These are phyloP conservation scores for Ataeniobius toweri DNA, from an alignment of 2,797 vertebrate genomes.

Conservation along the genomic window DNA sequence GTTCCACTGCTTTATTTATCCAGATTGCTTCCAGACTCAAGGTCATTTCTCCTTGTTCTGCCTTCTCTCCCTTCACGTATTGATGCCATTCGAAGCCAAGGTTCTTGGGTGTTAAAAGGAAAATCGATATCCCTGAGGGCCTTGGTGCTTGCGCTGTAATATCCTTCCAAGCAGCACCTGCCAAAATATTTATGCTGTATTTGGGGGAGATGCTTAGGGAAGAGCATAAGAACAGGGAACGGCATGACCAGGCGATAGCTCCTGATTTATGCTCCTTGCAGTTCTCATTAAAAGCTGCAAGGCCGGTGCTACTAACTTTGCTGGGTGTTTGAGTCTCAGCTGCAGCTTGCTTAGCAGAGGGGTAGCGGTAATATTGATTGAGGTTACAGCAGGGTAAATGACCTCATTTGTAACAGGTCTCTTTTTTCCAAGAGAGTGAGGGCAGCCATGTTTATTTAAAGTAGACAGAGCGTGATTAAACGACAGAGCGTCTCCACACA, in stretches of 20 bases:
- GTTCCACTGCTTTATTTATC: slow-evolving; percentile 57
- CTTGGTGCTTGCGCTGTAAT: slow-evolving; percentile 61
- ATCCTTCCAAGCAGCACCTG: slow-evolving; percentile 69
- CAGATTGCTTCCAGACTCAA: slow-evolving; percentile 65
- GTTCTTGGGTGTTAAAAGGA: slow-evolving; percentile 63
- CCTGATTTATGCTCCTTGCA: slow-evolving; percentile 36
- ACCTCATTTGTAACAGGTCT: slow-evolving; percentile 29
- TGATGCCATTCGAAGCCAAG: slow-evolving; percentile 54
- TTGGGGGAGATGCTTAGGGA: slow-evolving; percentile 51
- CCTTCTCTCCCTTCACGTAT: slow-evolving; percentile 47
- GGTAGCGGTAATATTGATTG: slow-evolving; percentile 38
- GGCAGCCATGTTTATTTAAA: slow-evolving; percentile 45
- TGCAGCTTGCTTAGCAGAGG: background rate
- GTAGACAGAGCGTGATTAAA: slow-evolving; percentile 37
- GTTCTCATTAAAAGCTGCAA: slow-evolving; percentile 28
- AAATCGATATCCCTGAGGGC: slow-evolving; percentile 72
- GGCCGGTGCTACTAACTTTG: background rate
- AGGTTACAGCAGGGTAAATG: slow-evolving; percentile 33
- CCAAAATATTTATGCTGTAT: slow-evolving; percentile 75
- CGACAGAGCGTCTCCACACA: slow-evolving; percentile 7
- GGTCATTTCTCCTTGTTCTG: slow-evolving; percentile 57
- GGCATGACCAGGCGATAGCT: slow-evolving; percentile 19
- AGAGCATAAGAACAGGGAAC: slow-evolving; percentile 34
- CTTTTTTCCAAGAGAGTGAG: slow-evolving; percentile 15
- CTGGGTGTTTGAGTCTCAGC: slow-evolving; percentile 3